Evolutionary conservation across 2,888 invertebrate species (phyloP).

Genomic region (Corythucha ciliata): DNA sequence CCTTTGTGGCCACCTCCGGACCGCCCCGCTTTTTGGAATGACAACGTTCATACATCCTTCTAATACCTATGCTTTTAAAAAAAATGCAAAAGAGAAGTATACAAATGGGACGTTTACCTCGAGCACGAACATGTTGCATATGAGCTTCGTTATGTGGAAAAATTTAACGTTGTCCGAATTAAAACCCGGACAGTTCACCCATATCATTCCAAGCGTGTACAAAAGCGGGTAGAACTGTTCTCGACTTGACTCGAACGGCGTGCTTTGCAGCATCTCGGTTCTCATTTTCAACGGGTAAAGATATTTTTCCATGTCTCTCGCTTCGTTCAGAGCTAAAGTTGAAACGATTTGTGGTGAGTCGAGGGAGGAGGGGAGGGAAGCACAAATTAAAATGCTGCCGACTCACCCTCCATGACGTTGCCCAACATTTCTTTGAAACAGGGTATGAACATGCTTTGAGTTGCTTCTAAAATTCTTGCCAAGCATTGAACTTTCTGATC

Average conservation of each 20-base stretch:
- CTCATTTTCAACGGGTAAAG: slow-evolving; percentile 62
- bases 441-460: slow-evolving; percentile 52
- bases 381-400: no score
- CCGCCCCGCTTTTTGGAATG: no score
- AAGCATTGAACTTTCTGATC: slow-evolving; percentile 74
- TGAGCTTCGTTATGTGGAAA: slow-evolving; percentile 54
- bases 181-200: slow-evolving; percentile 75
- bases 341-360: background rate
- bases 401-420: slow-evolving; percentile 16
- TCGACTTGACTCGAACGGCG: slow-evolving; percentile 56
- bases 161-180: slow-evolving; percentile 44
- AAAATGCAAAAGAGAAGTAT: no score
- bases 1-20: no score
- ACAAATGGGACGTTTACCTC: slow-evolving; percentile 6
- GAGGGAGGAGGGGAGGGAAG: background rate
- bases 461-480: slow-evolving; percentile 66
- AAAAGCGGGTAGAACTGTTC: slow-evolving; percentile 56
- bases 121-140: slow-evolving; percentile 70
- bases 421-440: slow-evolving; percentile 18
- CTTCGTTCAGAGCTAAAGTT: slow-evolving; percentile 61
- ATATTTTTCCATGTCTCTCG: slow-evolving; percentile 71
- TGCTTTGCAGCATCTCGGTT: slow-evolving; percentile 62
- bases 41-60: no score
- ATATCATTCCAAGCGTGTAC: slow-evolving; percentile 71
- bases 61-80: no score